Conservation (phyloP, 2,888 invertebrate species). For the Halictus ligatus region DNA sequence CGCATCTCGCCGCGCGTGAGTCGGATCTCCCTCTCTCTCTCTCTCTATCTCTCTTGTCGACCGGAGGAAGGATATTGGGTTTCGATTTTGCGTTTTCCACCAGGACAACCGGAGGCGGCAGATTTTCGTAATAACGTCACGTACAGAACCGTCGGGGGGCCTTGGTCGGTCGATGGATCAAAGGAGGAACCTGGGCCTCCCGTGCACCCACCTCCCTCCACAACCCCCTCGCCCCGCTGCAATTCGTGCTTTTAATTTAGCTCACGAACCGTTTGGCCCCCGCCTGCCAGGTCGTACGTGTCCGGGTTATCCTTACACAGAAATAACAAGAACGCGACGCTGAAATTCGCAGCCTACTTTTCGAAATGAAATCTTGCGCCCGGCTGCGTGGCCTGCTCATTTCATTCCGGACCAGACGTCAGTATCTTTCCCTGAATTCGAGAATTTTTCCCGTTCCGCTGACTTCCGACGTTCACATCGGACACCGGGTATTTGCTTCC, state of each 20-base stretch:
- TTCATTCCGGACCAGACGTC: constrained; percentile 1
- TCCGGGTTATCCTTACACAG: constrained; percentile 66
- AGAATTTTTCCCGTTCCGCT: not conserved
- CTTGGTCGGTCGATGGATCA: constrained; percentile 74
- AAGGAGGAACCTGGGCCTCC: constrained; percentile 73
- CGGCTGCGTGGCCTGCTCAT: not conserved
- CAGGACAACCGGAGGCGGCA: constrained; percentile 27
- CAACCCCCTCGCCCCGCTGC: constrained; percentile 60
- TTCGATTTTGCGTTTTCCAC: constrained; percentile 64
- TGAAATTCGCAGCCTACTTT: constrained; percentile 50
- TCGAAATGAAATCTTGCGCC: constrained; percentile 19
- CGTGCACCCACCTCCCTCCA: constrained; percentile 58
- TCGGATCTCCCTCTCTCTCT: not conserved
- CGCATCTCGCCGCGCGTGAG: not conserved
- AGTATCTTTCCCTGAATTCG: not conserved
- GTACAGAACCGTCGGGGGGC: constrained; percentile 69
- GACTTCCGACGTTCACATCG: not conserved
- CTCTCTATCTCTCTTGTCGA: not conserved
- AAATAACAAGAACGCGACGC: constrained; percentile 56
- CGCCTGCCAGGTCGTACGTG: constrained; percentile 69
- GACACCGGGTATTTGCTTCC: not conserved
- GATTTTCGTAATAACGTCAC: constrained; percentile 79
- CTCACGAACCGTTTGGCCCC: constrained; percentile 75
- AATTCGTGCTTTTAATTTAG: constrained; percentile 81
- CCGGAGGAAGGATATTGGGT: constrained; percentile 4